These are phyloP conservation scores for Drosophila neotestacea DNA, from an alignment of 2,888 invertebrate species.

Conservation along the genomic window DNA sequence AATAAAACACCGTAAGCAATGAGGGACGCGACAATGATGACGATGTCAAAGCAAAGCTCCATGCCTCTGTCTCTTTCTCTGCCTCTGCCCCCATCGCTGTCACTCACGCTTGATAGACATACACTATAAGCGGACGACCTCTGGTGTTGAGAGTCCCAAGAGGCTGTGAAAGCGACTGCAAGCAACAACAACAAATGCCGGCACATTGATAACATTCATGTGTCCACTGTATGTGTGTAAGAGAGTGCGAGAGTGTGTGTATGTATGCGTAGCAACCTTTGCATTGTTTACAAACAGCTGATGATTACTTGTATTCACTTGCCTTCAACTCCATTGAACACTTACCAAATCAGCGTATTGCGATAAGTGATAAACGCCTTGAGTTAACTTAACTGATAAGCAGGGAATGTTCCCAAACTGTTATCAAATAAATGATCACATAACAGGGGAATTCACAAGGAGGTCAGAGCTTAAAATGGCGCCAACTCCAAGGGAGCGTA, in stretches of 20 bases:
- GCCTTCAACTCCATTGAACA: slow-evolving; percentile 22
- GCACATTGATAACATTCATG: slow-evolving; percentile 51
- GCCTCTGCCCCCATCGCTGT: slow-evolving; percentile 15
- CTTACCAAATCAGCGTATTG: slow-evolving; percentile 14
- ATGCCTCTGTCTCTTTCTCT: background rate
- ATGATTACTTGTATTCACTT: background rate
- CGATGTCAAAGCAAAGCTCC: slow-evolving; percentile 42
- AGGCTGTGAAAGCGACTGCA: slow-evolving; percentile 14
- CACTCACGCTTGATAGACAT: slow-evolving; percentile 18
- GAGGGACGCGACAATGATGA: slow-evolving; percentile 30
- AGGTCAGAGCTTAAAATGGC: slow-evolving; percentile 17
- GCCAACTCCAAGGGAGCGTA: background rate
- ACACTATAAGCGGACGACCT: slow-evolving; percentile 7
- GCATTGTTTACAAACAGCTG: slow-evolving; percentile 78
- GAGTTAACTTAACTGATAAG: slow-evolving; percentile 14
- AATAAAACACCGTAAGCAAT: slow-evolving; percentile 59
- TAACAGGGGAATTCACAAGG: slow-evolving; percentile 2
- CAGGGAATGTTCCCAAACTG: slow-evolving; percentile 1
- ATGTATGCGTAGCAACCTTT: slow-evolving; percentile 36
- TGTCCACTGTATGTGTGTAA: slow-evolving; percentile 5
- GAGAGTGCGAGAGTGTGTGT: slow-evolving; percentile 9
- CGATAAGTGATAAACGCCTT: slow-evolving; percentile 13
- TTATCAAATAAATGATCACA: slow-evolving; percentile 10
- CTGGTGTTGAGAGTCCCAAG: background rate
- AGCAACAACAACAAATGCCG: slow-evolving; percentile 24